Evolutionary conservation across 1,140 invertebrate species (phyloP).

Genomic region (Brachionus angularis): DNA sequence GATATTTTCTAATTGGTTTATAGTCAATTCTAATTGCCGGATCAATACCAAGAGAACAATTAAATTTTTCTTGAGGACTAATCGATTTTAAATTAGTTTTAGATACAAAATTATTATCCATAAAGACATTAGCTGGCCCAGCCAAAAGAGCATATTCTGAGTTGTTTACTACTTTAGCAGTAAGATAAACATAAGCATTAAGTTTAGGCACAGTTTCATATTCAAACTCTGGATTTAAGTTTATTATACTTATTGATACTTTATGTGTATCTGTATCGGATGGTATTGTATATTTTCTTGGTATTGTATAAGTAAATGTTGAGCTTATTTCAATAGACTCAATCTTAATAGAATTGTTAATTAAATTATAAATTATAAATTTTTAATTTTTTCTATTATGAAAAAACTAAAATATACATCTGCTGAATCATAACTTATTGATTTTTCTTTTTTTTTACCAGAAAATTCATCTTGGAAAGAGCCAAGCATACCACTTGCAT

Average conservation of each 20-base stretch:
- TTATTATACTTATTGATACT: conserved; percentile 45
- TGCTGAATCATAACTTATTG: too few species aligned
- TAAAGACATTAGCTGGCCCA: conserved; percentile 56
- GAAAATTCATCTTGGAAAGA: too few species aligned
- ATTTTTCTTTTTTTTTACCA: too few species aligned
- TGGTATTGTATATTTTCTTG: neutral
- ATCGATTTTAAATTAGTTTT: neutral
- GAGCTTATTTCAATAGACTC: neutral
- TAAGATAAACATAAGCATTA: conserved; percentile 53
- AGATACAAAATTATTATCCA: conserved; percentile 57
- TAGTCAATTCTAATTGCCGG: conserved; percentile 56
- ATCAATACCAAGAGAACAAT: conserved; percentile 57
- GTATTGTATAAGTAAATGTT: neutral
- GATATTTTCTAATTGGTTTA: conserved; percentile 52
- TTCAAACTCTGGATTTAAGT: conserved; percentile 53
- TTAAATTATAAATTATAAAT: too few species aligned
- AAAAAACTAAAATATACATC: too few species aligned
- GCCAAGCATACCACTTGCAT: too few species aligned
- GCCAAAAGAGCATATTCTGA: conserved; percentile 52
- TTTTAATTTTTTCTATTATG: too few species aligned
- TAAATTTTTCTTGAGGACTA: conserved; percentile 51
- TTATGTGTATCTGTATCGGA: neutral
- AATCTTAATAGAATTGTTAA: too few species aligned
- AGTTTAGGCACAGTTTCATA: conserved; percentile 54
- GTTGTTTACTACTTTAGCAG: conserved; percentile 53